A percentile compares a stretch with the other conserved stretches of the same genome.
phyloP scores from a whole-genome alignment of 2,113 vertebrate genomes.

The Planiliza haematocheilus region DNA sequence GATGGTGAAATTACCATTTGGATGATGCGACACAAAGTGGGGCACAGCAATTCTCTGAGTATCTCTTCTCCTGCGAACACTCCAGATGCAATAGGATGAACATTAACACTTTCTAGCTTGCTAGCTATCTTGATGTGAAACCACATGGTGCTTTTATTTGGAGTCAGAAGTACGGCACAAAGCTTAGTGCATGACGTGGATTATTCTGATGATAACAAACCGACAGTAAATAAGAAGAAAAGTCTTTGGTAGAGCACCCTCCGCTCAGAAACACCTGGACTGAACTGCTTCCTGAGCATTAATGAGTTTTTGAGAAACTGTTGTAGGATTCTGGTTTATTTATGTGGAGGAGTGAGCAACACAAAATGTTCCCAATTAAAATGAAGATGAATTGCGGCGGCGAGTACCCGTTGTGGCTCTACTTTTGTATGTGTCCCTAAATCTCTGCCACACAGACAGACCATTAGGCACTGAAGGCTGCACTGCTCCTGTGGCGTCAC shows the following conservation, averaged over 20 bases:
- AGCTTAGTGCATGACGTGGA: no score
- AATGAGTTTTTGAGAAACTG: slow-evolving; percentile 67
- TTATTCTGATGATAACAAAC: not conserved
- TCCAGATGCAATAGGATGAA: no score
- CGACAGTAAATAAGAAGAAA: not conserved
- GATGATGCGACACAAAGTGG: no score
- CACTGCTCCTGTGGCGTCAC: not conserved
- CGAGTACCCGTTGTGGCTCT: slow-evolving; percentile 16
- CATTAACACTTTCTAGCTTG: no score
- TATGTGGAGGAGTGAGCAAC: slow-evolving; percentile 67
- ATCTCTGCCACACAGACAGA: slow-evolving; percentile 42
- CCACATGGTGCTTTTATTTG: no score
- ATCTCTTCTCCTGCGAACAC: no score
- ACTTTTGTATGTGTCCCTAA: slow-evolving; percentile 27
- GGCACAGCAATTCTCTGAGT: no score
- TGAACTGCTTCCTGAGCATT: slow-evolving; percentile 31
- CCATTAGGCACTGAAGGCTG: slow-evolving; percentile 56
- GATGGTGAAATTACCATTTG: no score
- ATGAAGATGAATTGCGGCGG: slow-evolving; percentile 74
- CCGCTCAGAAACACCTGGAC: slow-evolving; percentile 36
- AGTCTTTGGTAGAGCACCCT: not conserved
- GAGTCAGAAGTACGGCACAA: no score
- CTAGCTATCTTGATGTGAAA: no score
- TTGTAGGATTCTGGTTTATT: slow-evolving; percentile 71
- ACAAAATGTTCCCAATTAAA: slow-evolving; percentile 82